Percentiles rank a stretch among this genome's conserved stretches.
Conservation (phyloP, 2,797 vertebrate genomes). For the Oophaga sylvatica region DNA sequence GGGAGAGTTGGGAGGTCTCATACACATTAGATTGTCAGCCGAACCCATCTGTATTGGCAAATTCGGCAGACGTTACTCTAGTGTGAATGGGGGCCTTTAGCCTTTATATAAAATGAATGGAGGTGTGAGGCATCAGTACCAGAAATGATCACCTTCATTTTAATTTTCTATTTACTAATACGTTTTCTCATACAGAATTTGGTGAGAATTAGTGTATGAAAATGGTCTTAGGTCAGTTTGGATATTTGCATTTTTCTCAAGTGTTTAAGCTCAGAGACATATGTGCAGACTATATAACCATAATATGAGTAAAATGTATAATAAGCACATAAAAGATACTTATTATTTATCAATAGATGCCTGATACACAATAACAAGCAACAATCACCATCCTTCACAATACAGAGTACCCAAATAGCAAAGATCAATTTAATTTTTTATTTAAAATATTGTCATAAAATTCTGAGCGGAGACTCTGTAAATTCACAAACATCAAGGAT, state of each 20-base stretch:
- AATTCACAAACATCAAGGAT: slow-evolving; percentile 18
- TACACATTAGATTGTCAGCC: no score
- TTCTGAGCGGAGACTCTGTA: neutral
- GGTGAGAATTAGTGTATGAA: neutral
- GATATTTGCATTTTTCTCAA: neutral
- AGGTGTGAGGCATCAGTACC: neutral
- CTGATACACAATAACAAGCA: neutral
- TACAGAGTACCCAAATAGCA: neutral
- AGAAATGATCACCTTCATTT: neutral
- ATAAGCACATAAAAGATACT: neutral
- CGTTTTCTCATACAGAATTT: neutral
- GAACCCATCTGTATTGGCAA: neutral
- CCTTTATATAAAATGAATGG: no score
- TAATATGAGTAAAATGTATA: no score
- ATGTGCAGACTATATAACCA: neutral
- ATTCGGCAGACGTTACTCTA: neutral
- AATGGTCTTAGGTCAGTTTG: neutral
- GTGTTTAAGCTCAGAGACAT: neutral
- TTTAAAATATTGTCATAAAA: neutral
- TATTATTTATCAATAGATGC: neutral
- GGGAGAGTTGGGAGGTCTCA: no score
- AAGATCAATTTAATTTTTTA: neutral
- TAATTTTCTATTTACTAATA: neutral
- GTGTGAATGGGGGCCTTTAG: no score
- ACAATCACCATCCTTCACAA: neutral